Evolutionary conservation across 1,140 invertebrate species (phyloP), one percentile per base, ranked within the genome.

Genomic region (Ceratosolen fusciceps): DNA sequence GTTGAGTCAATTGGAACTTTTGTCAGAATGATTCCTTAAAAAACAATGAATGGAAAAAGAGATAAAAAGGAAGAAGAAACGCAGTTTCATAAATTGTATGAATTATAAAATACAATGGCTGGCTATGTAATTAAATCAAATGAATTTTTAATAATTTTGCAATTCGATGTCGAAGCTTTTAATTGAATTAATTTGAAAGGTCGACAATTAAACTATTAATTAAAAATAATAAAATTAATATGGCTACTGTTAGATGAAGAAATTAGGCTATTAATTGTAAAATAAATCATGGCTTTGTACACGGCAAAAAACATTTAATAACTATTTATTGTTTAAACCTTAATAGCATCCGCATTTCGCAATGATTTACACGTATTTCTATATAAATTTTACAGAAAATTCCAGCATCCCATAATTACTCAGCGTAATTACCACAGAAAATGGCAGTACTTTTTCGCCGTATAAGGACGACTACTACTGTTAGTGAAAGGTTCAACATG

Each of bases 321-420:
- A 56, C 65, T 43, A 70, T 77, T 77, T 56, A 77, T 77, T 70
- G 65, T 77, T 31, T 39, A 43, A 47, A 62, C n/a, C 34, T 19
- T 77, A 77, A 77, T 77, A 43, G 67, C 39, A 71, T 62, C 68
- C 76, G 76, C 76, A 37, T 77, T 77, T 70, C 75, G 52, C 24
- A 77, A 77, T 29, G 54, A 78, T 78, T 72, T 78, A 47, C 37
- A 71, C 34, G 37, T 47, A 70, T 78, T 49, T 78, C 52, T 67
- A 37, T 39, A 65, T 73, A 67, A 73, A 73, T 73, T 54, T 43
- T 43, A 37, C 34, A 60, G 65, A 62, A 72, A 77, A 71, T 77
- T 78, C 68, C 76, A 78, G 58, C 60, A 52, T 56, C 43, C 43
- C 29, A 73, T 74, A 79, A 79, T 79, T 77, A 77, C 76, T 60